These are phyloP conservation scores for Agriotes lineatus DNA, from an alignment of 2,888 invertebrate species.

Conservation along the genomic window DNA sequence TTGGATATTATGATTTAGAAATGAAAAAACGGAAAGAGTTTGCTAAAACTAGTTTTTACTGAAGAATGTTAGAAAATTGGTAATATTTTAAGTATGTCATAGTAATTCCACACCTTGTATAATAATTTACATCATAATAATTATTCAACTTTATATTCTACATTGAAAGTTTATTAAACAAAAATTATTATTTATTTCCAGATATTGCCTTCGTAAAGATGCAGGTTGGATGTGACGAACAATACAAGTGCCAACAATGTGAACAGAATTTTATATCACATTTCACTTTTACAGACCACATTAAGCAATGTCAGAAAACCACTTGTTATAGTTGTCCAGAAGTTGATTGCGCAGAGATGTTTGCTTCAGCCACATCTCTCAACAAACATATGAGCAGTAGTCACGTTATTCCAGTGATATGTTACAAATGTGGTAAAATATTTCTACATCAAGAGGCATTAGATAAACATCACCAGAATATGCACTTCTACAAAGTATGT, in stretches of 20 bases:
- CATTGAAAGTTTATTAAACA: too few species aligned
- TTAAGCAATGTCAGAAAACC: background rate
- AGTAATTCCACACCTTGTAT: too few species aligned
- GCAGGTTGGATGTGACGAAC: background rate
- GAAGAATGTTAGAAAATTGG: too few species aligned
- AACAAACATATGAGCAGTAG: background rate
- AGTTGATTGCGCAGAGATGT: background rate
- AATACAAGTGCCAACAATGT: background rate
- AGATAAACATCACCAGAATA: constrained; percentile 9
- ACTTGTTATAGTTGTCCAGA: background rate
- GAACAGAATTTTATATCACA: background rate
- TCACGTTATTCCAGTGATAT: constrained; percentile 13
- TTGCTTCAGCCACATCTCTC: background rate
- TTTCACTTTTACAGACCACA: background rate
- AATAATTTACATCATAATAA: too few species aligned
- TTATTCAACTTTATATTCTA: too few species aligned
- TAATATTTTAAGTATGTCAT: too few species aligned
- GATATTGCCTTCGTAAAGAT: too few species aligned
- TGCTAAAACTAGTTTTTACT: too few species aligned
- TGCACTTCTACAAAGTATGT: constrained; percentile 10
- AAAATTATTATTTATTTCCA: too few species aligned
- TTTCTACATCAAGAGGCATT: background rate
- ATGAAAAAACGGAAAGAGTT: too few species aligned
- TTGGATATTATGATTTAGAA: too few species aligned
- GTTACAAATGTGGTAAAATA: constrained; percentile 20